phyloP scores from a whole-genome alignment of 2,113 vertebrate genomes.

The Scomber scombrus region DNA sequence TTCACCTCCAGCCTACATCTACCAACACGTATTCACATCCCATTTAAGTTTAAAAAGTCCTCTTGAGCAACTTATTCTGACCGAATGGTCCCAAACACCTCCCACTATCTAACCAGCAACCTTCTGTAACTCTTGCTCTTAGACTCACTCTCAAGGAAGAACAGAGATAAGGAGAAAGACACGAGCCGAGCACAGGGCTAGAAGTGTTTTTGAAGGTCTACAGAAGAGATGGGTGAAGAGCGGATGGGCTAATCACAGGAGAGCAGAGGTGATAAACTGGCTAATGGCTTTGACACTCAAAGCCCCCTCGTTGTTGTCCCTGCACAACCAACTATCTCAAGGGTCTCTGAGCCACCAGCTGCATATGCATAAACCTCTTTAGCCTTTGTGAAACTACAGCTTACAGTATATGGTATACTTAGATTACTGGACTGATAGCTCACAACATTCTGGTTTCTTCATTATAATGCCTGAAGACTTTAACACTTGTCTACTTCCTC shows the following conservation, averaged over 20 bases:
- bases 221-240: conserved; percentile 29
- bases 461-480: too few species aligned
- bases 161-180: conserved; percentile 9
- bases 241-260: conserved; percentile 54
- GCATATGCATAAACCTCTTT: not conserved
- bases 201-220: conserved; percentile 37
- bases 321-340: conserved; percentile 9
- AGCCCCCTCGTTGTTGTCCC: conserved; percentile 37
- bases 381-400: conserved; percentile 3
- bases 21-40: conserved; percentile 6
- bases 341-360: conserved; percentile 12
- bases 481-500: not conserved
- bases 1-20: conserved; percentile 25
- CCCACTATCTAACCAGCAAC: conserved; percentile 23
- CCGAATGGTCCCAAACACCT: conserved; percentile 36
- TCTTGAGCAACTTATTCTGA: conserved; percentile 21
- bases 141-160: conserved; percentile 18
- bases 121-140: conserved; percentile 7
- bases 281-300: conserved; percentile 54
- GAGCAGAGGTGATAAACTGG: conserved; percentile 52
- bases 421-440: not conserved
- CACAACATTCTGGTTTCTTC: not conserved
- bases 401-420: not conserved
- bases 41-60: conserved; percentile 20
- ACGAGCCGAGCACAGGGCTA: not conserved